Base-by-base conservation (phyloP, 1,140 invertebrate genomes). In the Prorops nasuta region DNA sequence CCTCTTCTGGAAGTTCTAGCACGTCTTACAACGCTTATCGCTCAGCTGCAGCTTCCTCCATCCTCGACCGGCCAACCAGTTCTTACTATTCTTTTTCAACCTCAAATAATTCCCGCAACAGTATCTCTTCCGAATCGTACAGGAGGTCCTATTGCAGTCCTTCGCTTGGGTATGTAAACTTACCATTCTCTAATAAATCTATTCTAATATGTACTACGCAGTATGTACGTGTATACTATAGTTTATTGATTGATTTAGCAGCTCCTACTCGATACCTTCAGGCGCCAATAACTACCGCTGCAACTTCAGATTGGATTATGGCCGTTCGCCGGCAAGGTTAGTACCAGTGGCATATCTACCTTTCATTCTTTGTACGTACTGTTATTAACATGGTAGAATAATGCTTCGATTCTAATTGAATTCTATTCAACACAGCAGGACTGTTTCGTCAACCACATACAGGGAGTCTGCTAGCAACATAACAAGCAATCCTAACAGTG, bases 401-500 rank as follows among this genome's bases (percentile, higher is more conserved):
- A 49, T 49, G 34, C 39, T 43, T 43, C 38, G 50, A 49, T 53
- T 59, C 28, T 61, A 47, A 51, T 63, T 36, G 44, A 38, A 28
- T 24, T n/a, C n/a, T n/a, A n/a, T n/a, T n/a, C 28, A 54, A 53
- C 48, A 50, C 65, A 60, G 40, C 70, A 76, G 74, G 64, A 73
- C 71, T 67, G 66, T 73, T 54, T 66, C 67, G 43, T 69, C 66
- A 39, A 58, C 67, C 40, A 37, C 64, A 45, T 69, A 64, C 59
- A 53, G 58, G 39, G 64, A 72, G 42, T 32, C 60, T 49, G 52
- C 51, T 32, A 18, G 45, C 24, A 42, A 18, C 34, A n/a, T n/a
- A n/a, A n/a, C n/a, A n/a, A n/a, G n/a, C n/a, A n/a, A n/a, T n/a
- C n/a, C n/a, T n/a, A n/a, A n/a, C n/a, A n/a, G n/a, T n/a, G n/a